phyloP scores from a whole-genome alignment of 2,113 vertebrate species.

The Malurus melanocephalus region DNA sequence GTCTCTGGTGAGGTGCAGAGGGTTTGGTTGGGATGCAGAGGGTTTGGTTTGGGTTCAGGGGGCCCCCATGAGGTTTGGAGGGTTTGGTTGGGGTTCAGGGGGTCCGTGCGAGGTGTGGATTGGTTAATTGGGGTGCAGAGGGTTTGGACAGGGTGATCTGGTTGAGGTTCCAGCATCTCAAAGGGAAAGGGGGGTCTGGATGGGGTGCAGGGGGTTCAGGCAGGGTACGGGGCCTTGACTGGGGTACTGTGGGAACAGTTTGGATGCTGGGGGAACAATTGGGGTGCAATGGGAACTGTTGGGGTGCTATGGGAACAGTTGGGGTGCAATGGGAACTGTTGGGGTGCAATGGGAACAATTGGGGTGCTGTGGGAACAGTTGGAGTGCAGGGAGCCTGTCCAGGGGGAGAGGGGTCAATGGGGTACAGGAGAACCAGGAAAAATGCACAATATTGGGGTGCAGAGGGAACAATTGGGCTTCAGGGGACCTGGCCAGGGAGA shows the following conservation, averaged over 20 bases:
- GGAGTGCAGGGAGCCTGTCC: neutral
- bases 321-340: too few relatives aligned
- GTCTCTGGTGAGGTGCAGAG: too few relatives aligned
- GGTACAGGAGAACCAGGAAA: neutral
- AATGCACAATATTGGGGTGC: neutral
- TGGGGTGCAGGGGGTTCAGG: neutral
- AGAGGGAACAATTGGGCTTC: neutral
- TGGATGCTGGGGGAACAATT: neutral
- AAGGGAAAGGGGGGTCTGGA: too few relatives aligned
- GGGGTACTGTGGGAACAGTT: neutral
- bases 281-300: too few relatives aligned
- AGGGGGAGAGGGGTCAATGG: fast-evolving
- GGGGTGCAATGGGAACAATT: neutral
- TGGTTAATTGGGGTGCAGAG: neutral
- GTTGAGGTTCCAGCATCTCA: too few relatives aligned
- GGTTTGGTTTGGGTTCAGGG: too few relatives aligned
- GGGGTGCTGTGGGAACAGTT: neutral
- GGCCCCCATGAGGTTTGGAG: too few relatives aligned
- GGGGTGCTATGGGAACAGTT: too few relatives aligned
- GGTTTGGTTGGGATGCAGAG: too few relatives aligned
- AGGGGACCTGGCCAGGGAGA: neutral
- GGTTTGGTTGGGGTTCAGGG: too few relatives aligned
- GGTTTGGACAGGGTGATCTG: too few relatives aligned
- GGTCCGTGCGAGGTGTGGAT: too few relatives aligned
- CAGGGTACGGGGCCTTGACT: neutral